These are phyloP conservation scores for Tenualosa thibaudeaui DNA, from an alignment of 2,797 vertebrate genomes.

Conservation along the genomic window DNA sequence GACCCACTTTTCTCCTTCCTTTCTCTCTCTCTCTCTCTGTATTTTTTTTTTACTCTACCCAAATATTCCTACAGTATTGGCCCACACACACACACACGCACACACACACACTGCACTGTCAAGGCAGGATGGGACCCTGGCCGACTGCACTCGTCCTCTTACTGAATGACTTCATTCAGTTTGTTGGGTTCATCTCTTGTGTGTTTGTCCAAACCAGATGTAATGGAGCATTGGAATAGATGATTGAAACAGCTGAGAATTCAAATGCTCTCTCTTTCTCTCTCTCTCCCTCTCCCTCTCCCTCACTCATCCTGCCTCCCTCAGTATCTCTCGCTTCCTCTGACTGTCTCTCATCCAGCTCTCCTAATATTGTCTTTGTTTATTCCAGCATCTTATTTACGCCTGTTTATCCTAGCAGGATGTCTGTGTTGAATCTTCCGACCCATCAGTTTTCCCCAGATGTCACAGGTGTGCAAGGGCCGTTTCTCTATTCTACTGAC, in stretches of 20 bases:
- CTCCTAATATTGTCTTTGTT: neutral
- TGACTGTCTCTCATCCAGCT: neutral
- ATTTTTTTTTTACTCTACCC: neutral
- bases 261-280: neutral
- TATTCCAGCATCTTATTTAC: neutral
- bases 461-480: neutral
- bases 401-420: neutral
- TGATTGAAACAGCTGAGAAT: slow-evolving; percentile 41
- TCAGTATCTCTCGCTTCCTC: neutral
- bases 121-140: neutral
- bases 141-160: neutral
- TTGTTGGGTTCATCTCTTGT: slow-evolving; percentile 8
- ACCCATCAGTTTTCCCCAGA: neutral
- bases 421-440: neutral
- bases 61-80: slow-evolving; percentile 35
- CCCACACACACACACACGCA: slow-evolving; percentile 12
- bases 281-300: slow-evolving; percentile 34
- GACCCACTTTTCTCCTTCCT: slow-evolving; percentile 28
- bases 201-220: slow-evolving; percentile 15
- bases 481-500: neutral
- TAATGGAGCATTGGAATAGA: slow-evolving; percentile 32
- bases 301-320: slow-evolving; percentile 6
- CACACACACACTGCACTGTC: neutral
- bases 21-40: neutral
- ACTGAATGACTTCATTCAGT: slow-evolving; percentile 2